Evolutionary conservation across 2,113 vertebrate species (phyloP), one percentile per base, ranked within the genome.

Genomic region (Mirza zaza): DNA sequence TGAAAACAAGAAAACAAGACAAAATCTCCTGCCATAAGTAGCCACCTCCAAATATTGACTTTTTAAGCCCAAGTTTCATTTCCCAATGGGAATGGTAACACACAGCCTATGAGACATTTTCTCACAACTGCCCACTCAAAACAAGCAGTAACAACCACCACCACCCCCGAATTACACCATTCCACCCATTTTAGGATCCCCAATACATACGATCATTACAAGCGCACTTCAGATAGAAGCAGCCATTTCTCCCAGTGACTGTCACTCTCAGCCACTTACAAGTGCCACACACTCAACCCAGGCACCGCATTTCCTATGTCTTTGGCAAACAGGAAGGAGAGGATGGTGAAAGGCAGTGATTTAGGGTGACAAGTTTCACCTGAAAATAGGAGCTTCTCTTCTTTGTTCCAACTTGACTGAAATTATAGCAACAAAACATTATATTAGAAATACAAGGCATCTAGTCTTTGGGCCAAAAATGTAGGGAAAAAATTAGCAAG

Each of bases 401-500:
- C 25, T 97, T 87, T 61, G 39, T 83, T 89, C 14, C 57, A 10
- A 80, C 25, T 87, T 79, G 61, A 90, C 65, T 94, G 48, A 94
- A 96, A 21, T 81, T 94, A 57, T 59, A 96, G 70, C 34, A 92
- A 50, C 75, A 90, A 97, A 93, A 96, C 63, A 59, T 75, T 90
- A 71, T 90, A 95, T 96, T 97, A n/a, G 50, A 96, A 97, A 96
- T 91, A 93, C 57, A 96, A 96, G 83, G 48, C 83, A 84, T 90
- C 87, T 73, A 95, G 87, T 94, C 57, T 87, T 92, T 67, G 81
- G 57, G 92, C 97, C 96, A 97, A 91, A 94, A 87, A 84, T 21
- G 34, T 87, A 87, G 92, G 87, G 87, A 77, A 83, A 87, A 92
- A 96, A 77, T 90, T 96, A 97, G 96, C 83, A 93, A 84, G 65